Conservation (phyloP, 2,113 vertebrate species). For the Corythornis madagascariensis region DNA sequence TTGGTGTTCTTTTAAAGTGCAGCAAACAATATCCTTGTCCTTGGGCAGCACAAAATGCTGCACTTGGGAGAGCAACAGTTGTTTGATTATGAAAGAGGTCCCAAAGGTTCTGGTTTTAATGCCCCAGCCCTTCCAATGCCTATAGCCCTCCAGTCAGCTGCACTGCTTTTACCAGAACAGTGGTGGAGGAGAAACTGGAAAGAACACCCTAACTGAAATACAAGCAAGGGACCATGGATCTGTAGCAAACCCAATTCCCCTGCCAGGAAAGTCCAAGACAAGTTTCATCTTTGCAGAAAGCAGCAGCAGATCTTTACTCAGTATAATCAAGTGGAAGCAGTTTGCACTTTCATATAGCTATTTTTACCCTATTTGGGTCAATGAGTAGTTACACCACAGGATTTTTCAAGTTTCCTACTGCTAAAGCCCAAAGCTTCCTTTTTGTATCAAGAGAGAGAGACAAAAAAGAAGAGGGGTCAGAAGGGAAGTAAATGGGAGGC, state of each 20-base stretch:
- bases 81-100: not conserved
- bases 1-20: not conserved
- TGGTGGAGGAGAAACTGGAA: not conserved
- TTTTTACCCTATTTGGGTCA: not conserved
- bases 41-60: not conserved
- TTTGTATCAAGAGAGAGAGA: not conserved
- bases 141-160: not conserved
- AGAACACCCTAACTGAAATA: not conserved
- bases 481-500: not conserved
- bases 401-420: not conserved
- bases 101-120: not conserved
- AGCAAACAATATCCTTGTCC: not conserved
- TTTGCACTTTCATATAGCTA: not conserved
- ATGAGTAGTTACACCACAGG: not conserved
- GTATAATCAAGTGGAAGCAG: not conserved
- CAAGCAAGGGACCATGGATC: not conserved
- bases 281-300: not conserved
- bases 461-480: not conserved
- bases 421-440: not conserved
- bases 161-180: not conserved
- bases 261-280: not conserved
- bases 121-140: not conserved
- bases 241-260: not conserved
- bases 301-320: not conserved
- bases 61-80: not conserved